phyloP scores from a whole-genome alignment of 2,113 vertebrate species.

The Calypte anna region DNA sequence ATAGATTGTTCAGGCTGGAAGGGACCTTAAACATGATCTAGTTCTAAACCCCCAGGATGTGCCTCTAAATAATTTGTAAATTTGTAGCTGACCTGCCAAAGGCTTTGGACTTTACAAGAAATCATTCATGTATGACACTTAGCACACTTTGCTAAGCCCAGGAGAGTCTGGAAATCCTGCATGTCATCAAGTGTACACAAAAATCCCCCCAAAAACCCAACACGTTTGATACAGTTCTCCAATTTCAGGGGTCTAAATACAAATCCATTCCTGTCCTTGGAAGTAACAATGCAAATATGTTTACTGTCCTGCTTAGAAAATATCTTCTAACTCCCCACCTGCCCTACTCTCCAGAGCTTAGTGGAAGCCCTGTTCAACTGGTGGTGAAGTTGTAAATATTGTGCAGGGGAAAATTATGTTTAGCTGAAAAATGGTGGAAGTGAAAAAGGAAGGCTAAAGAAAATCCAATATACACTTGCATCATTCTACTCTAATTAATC shows the following conservation, averaged over 20 bases:
- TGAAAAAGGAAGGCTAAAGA: neutral
- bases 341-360: neutral
- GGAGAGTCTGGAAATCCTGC: neutral
- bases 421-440: constrained; percentile 7
- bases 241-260: neutral
- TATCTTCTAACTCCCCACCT: neutral
- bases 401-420: neutral
- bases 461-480: neutral
- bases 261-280: neutral
- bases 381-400: neutral
- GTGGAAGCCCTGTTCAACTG: neutral
- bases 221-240: neutral
- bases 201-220: neutral
- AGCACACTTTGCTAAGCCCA: neutral
- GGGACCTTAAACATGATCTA: too few species aligned
- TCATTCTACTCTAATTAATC: constrained; percentile 15
- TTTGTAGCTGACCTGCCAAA: neutral
- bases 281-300: neutral
- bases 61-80: neutral
- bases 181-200: neutral
- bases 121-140: neutral
- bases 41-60: too few species aligned
- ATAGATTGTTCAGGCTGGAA: too few species aligned
- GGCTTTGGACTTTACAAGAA: neutral
- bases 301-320: neutral